Evolutionary conservation across 2,888 invertebrate species (phyloP), one percentile per base, ranked within the genome.

Genomic region (Stenchaetothrips biformis): DNA sequence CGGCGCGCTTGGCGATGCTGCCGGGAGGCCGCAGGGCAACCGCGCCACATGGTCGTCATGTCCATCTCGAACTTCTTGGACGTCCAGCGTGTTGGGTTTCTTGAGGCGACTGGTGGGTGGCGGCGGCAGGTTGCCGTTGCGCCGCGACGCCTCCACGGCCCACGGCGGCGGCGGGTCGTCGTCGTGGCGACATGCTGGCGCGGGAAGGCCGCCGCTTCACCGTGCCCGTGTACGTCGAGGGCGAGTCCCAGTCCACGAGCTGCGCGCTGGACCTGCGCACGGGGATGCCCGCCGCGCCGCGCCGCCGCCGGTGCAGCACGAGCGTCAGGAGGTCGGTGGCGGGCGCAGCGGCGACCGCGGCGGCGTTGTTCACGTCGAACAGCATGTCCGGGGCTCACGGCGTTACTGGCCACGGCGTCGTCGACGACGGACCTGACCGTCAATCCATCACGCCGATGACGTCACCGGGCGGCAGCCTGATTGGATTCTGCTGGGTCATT

Each of bases 201-300:
- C 67, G 67, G 67, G 67, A 74, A 11, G 91, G 90, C 83, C 92
- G 88, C 83, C 92, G 88, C 85, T 92, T 93, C 6, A 93, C 92
- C 1, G 93, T 93, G 18, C 93, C 93, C 0, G 93, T 93, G 85
- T 90, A 90, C 49, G 90, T 88, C 47, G 92, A 92, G 62, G 92
- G 92, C 47, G 91, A 92, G 85, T 93, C 93, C 92, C 93, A 93
- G 85, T 93, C 93, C 82, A 91, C 86, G 86, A 74, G 67, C 67
- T 74, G 67, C 67, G 67, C 25, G 67, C 25, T 74, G 67, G 67
- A 21, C 67, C 11, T 74, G 67, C 67, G 67, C 21, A 74, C 21
- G 25, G 67, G 21, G 21, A 74, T 74, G 9, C 67, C 21, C 37
- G 67, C 25, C 67, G 67, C 67, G 37, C 1, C 21, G 67, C 67